These are phyloP conservation scores for Nyctalus aviator DNA, from an alignment of 2,797 vertebrate species.

Conservation along the genomic window DNA sequence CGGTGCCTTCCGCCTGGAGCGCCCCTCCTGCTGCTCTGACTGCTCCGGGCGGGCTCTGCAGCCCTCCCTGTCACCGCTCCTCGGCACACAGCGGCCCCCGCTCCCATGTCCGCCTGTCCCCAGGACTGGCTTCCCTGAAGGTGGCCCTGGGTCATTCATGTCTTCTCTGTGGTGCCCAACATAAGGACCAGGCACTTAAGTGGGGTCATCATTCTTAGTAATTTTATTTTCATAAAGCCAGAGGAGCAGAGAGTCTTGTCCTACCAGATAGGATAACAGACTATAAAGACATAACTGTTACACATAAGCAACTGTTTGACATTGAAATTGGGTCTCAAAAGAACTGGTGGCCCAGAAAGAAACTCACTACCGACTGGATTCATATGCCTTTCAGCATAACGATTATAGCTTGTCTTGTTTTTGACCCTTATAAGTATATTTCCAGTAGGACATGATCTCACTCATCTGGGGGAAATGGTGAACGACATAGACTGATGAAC, in stretches of 20 bases:
- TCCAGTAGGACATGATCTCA: no score
- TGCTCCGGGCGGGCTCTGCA: accelerated
- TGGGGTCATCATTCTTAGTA: not conserved
- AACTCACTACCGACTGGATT: no score
- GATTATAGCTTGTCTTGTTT: no score
- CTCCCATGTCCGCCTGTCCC: not conserved
- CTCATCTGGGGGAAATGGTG: no score
- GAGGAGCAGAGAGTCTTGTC: not conserved
- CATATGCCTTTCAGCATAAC: no score
- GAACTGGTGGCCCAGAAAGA: no score
- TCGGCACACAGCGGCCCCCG: no score
- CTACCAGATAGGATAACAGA: not conserved
- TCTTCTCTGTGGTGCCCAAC: not conserved
- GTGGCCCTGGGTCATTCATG: not conserved
- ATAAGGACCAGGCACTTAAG: not conserved
- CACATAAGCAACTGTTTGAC: no score
- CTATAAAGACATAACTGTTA: not conserved
- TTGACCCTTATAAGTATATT: no score
- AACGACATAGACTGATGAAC: no score
- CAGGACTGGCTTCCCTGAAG: not conserved
- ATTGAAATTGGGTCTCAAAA: no score
- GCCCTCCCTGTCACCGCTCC: not conserved
- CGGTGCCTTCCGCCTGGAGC: not conserved
- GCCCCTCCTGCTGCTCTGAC: not conserved
- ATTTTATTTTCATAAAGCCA: slow-evolving; percentile 29